Base-by-base conservation (phyloP, 1,140 invertebrate species). In the Philopotamus ludificatus region DNA sequence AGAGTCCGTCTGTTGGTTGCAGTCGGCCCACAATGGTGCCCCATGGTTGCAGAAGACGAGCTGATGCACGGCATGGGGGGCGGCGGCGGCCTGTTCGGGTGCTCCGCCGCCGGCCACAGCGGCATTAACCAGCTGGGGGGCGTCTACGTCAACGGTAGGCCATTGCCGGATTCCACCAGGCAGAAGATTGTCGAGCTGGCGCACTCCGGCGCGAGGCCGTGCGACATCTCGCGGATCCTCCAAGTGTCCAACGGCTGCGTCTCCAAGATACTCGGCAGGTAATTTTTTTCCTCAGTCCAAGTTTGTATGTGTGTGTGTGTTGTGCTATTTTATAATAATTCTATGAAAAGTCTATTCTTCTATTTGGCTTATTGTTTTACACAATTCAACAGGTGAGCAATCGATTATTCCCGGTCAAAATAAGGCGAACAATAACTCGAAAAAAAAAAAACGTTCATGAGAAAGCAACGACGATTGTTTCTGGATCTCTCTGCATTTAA, bases 111-210 rank as follows among this genome's bases (percentile, higher is more conserved):
- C 81, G 94, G 94, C 68, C 94, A 97, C 84, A 95, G 92, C 77
- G 95, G 96, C 64, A 93, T 99, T 74, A 99, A 99, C 82, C 97
- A 99, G 82, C 87, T 99, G 67, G 97, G 97, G 61, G 97, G 97
- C 41, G 95, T 98, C 55, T 99, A 97, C 83, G 95, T 99, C 65
- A 97, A 97, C 79, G 97, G 97, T 20, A 84, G 97, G 65, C 97
- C 97, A 4, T 82, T 99, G 73, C 97, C 97, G 1, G 97, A 99
- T 81, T 93, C 92, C 49, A 98, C 95, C 42, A 84, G 97, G 66
- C 94, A 98, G 82, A 93, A 96, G 84, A 99, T 99, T 73, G 96
- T 99, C 66, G 96, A 99, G 80, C 81, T 99, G 75, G 96, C 97
- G 16, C 94, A 98, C 79, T 93, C 93, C 4, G 97, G 97, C 2